These are phyloP conservation scores for Chironomus tepperi DNA, from an alignment of 1,140 invertebrate genomes.

Conservation along the genomic window DNA sequence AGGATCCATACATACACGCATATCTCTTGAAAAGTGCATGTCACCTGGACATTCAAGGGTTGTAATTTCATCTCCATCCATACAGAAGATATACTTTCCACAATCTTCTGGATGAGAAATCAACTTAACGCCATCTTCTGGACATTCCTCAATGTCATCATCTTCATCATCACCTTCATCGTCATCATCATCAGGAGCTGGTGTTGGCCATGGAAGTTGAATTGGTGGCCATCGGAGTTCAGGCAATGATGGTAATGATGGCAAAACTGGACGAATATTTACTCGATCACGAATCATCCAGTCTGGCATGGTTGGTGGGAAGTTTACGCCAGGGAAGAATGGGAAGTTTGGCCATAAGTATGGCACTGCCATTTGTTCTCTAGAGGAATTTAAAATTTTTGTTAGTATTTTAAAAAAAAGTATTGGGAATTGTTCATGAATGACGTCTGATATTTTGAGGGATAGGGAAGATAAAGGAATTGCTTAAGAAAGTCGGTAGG, in stretches of 20 bases:
- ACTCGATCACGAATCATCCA: not conserved
- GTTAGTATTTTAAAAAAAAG: too few species aligned
- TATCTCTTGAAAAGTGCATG: not conserved
- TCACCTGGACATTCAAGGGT: constrained; percentile 2
- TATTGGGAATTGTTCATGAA: too few species aligned
- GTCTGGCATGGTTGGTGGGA: not conserved
- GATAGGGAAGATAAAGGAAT: too few species aligned
- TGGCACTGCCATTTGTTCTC: not conserved
- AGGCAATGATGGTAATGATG: not conserved
- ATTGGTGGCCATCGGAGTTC: not conserved
- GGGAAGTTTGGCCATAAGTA: not conserved
- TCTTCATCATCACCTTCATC: not conserved
- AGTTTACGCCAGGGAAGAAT: not conserved
- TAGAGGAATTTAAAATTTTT: not conserved
- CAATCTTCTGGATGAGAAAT: not conserved
- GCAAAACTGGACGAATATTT: too few species aligned
- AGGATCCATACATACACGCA: not conserved
- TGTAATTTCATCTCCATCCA: not conserved
- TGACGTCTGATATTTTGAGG: too few species aligned
- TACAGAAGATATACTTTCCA: not conserved
- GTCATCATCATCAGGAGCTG: not conserved
- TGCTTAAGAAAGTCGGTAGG: too few species aligned
- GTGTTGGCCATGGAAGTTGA: not conserved
- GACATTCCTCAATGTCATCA: not conserved
- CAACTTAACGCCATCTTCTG: not conserved